These are phyloP conservation scores for Trematomus loennbergii DNA, from an alignment of 2,113 vertebrate genomes.

Conservation along the genomic window DNA sequence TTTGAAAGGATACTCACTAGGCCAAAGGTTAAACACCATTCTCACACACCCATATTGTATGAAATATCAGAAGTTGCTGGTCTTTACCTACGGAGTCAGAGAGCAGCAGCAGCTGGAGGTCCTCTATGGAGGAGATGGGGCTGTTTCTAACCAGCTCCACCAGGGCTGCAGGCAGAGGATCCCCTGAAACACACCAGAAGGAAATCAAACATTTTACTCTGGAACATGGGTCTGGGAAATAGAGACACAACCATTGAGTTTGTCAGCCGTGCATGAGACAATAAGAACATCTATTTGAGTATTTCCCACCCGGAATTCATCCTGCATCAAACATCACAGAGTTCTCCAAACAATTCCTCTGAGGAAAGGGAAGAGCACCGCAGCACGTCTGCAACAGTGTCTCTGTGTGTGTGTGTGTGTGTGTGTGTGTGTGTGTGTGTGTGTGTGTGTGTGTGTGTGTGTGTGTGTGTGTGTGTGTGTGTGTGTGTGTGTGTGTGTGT, in stretches of 20 bases:
- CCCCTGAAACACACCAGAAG: constrained; percentile 83
- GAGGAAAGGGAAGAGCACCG: constrained; percentile 19
- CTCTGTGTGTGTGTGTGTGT: too few relatives aligned
- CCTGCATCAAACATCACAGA: constrained; percentile 1
- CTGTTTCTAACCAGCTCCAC: constrained; percentile 93
- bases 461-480: too few relatives aligned
- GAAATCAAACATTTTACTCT: background rate
- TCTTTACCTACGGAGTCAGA: constrained; percentile 98
- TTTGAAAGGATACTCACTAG: background rate
- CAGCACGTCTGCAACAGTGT: background rate
- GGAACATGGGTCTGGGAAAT: background rate
- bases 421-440: too few relatives aligned
- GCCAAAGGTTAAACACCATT: background rate
- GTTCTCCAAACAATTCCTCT: constrained; percentile 8
- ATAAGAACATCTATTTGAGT: constrained; percentile 10
- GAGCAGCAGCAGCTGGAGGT: constrained; percentile 92
- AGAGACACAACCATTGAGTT: background rate
- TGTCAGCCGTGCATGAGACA: background rate
- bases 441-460: too few relatives aligned
- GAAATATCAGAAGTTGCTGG: constrained; percentile 32
- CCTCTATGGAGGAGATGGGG: constrained; percentile 91
- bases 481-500: too few relatives aligned
- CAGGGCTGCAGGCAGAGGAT: constrained; percentile 93
- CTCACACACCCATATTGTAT: background rate
- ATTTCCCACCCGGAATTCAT: constrained; percentile 17